Evolutionary conservation across 2,113 vertebrate genomes (phyloP).

Genomic region (Otolemur garnettii): DNA sequence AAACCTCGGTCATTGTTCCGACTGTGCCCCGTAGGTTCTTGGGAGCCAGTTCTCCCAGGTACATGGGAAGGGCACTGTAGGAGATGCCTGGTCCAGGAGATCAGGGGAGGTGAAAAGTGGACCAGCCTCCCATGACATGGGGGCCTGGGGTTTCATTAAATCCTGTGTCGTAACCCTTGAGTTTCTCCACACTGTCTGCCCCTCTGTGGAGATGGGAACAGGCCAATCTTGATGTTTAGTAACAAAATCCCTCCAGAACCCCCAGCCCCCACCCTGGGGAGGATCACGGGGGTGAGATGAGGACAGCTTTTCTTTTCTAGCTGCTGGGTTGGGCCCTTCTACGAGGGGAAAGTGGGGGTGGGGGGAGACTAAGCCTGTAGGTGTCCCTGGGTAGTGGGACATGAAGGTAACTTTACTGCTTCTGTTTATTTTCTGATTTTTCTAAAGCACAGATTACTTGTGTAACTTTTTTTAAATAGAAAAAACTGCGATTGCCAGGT

Average conservation of each 20-base stretch:
- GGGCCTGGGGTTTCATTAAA: not conserved
- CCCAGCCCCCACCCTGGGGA: not conserved
- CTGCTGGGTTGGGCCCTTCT: not conserved
- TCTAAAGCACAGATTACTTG: not conserved
- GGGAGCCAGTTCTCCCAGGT: slow-evolving; percentile 94
- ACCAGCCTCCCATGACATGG: accelerated
- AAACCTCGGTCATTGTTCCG: slow-evolving; percentile 92
- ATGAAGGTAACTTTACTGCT: not conserved
- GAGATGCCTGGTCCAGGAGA: slow-evolving; percentile 88
- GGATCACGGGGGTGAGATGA: not conserved
- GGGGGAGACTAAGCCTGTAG: no score
- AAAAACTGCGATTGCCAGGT: not conserved
- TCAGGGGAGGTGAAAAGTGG: not conserved
- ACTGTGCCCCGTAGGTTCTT: slow-evolving; percentile 92
- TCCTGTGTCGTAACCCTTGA: accelerated
- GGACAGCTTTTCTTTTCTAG: not conserved
- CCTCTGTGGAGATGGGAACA: not conserved
- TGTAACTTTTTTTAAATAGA: not conserved
- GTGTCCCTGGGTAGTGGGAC: not conserved
- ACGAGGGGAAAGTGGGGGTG: no score
- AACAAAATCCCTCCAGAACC: not conserved
- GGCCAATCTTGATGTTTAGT: not conserved
- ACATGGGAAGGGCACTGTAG: slow-evolving; percentile 95
- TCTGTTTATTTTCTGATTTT: not conserved
- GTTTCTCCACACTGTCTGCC: accelerated